Evolutionary conservation across 1,140 invertebrate species (phyloP).

Genomic region (Vanessa atalanta): DNA sequence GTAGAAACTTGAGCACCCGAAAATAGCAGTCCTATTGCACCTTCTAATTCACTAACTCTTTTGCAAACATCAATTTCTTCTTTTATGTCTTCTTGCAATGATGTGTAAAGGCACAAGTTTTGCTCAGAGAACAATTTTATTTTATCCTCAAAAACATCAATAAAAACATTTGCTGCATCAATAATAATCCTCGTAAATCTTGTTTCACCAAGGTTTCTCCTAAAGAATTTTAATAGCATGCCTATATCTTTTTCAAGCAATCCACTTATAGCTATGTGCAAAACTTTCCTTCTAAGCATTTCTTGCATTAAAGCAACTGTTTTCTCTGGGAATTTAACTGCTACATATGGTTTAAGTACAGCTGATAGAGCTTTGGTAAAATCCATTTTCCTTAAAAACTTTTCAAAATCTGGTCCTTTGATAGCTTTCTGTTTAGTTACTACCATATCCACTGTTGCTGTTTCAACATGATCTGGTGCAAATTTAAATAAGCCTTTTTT

Average conservation of each 20-base stretch:
- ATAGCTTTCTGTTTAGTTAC: slow-evolving; percentile 75
- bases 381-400: slow-evolving; percentile 89
- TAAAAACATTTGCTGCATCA: slow-evolving; percentile 86
- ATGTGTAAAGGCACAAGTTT: slow-evolving; percentile 82
- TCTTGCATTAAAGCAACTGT: slow-evolving; percentile 92
- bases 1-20: slow-evolving; percentile 78
- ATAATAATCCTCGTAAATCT: slow-evolving; percentile 87
- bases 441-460: slow-evolving; percentile 79
- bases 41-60: slow-evolving; percentile 84
- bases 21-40: slow-evolving; percentile 86
- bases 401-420: slow-evolving; percentile 84
- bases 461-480: slow-evolving; percentile 78
- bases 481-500: slow-evolving; percentile 77
- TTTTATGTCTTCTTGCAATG: slow-evolving; percentile 83
- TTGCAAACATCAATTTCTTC: slow-evolving; percentile 85
- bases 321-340: slow-evolving; percentile 86
- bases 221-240: slow-evolving; percentile 88
- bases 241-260: slow-evolving; percentile 85
- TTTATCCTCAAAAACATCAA: slow-evolving; percentile 87
- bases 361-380: slow-evolving; percentile 90
- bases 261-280: slow-evolving; percentile 86
- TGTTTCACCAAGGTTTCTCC: slow-evolving; percentile 86
- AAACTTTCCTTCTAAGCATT: slow-evolving; percentile 88
- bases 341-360: slow-evolving; percentile 84
- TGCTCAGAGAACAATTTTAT: slow-evolving; percentile 81